Conservation (phyloP, 64 coral and sea anemone genomes). For the Stylophora pistillata region DNA sequence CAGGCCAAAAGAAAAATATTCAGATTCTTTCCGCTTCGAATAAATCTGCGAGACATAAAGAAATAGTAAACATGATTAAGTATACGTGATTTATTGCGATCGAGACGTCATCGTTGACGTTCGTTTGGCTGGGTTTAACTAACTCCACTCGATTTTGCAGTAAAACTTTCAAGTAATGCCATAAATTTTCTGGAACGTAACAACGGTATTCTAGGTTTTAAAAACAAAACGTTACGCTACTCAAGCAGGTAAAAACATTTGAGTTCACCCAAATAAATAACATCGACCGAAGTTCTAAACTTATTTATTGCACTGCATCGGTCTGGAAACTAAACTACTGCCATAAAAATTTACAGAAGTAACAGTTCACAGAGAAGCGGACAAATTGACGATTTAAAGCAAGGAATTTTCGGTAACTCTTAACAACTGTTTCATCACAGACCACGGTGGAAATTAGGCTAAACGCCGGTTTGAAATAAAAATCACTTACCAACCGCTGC, state of each 20-base stretch:
- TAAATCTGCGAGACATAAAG: neutral
- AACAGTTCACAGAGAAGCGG: too few relatives aligned
- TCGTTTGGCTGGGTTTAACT: neutral
- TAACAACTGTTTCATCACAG: neutral
- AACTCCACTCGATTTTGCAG: neutral
- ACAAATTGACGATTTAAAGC: too few relatives aligned
- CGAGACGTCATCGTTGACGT: neutral
- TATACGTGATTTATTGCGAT: neutral
- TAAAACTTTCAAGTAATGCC: neutral
- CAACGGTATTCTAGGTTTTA: too few relatives aligned
- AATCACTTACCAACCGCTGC: constrained; percentile 92
- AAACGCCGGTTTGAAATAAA: neutral
- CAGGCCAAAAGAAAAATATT: neutral
- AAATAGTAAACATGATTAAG: neutral
- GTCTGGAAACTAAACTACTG: too few relatives aligned
- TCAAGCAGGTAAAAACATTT: neutral
- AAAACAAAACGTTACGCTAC: neutral
- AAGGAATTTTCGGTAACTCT: too few relatives aligned
- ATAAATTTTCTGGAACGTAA: neutral
- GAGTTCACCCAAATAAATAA: neutral
- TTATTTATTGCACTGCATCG: too few relatives aligned
- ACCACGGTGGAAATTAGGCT: neutral
- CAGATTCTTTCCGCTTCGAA: neutral
- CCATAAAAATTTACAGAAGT: too few relatives aligned
- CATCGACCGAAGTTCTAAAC: neutral